Evolutionary conservation across 1,140 invertebrate genomes (phyloP).

Genomic region (Anthonomus grandis): DNA sequence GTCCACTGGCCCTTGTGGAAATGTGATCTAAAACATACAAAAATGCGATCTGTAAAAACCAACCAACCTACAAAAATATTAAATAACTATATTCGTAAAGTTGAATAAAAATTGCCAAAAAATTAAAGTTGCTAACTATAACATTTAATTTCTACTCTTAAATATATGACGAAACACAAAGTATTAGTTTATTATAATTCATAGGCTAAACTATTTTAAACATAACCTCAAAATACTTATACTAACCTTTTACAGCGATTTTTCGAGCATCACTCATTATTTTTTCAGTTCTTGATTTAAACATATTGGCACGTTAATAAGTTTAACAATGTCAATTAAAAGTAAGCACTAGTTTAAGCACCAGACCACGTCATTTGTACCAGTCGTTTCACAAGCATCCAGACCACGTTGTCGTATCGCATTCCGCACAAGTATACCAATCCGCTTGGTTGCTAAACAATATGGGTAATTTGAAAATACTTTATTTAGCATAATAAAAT

Average conservation of each 20-base stretch:
- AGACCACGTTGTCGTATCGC: too few relatives aligned
- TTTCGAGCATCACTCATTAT: constrained; percentile 3
- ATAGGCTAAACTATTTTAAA: neutral
- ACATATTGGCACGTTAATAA: constrained; percentile 5
- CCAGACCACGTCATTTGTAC: too few relatives aligned
- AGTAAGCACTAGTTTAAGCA: neutral
- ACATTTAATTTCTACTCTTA: constrained; percentile 1
- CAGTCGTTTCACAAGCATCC: too few relatives aligned
- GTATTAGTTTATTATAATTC: neutral
- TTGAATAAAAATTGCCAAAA: constrained; percentile 1
- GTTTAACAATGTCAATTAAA: constrained; percentile 1
- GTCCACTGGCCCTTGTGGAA: neutral
- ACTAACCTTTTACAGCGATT: constrained; percentile 4
- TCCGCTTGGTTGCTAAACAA: too few relatives aligned
- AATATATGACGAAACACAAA: neutral
- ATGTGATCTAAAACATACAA: constrained; percentile 1
- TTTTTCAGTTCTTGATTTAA: constrained; percentile 6
- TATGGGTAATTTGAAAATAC: too few relatives aligned
- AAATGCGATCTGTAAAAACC: constrained; percentile 3
- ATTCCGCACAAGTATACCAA: too few relatives aligned
- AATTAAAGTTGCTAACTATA: neutral
- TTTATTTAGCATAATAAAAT: too few relatives aligned
- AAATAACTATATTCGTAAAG: neutral
- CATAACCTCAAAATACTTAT: constrained; percentile 6
- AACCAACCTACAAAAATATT: neutral